Evolutionary conservation across 1,140 invertebrate genomes (phyloP).

Genomic region (Halesus radiatus): DNA sequence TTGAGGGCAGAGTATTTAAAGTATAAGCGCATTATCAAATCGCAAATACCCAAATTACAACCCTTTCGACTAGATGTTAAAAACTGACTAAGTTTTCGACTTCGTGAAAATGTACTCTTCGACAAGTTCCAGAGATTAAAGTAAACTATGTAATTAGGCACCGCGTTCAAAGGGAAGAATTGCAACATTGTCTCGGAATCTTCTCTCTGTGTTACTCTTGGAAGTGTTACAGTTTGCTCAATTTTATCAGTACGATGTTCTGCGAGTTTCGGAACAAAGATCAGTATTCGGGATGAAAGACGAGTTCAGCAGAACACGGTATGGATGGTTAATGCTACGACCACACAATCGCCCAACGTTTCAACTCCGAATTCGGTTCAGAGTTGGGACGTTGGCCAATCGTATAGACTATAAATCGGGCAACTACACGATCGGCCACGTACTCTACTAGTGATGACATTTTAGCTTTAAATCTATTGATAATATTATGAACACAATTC

Average conservation of each 20-base stretch:
- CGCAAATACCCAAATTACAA: neutral
- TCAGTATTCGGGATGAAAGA: neutral
- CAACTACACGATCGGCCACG: no score
- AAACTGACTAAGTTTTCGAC: neutral
- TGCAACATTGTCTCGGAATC: neutral
- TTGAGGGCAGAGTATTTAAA: neutral
- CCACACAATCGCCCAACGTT: no score
- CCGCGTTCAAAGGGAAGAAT: neutral
- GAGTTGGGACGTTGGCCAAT: no score
- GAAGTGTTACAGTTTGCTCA: neutral
- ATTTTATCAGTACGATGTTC: neutral
- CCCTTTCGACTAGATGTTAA: neutral
- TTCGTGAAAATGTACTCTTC: neutral
- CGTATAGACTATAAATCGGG: no score
- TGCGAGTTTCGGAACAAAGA: neutral
- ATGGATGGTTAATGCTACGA: constrained; percentile 6
- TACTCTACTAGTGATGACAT: no score
- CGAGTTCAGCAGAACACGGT: no score
- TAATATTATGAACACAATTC: no score
- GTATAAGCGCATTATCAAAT: neutral
- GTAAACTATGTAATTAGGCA: neutral
- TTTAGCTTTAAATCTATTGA: no score
- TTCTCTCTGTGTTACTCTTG: neutral
- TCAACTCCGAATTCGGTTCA: no score
- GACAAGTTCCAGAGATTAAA: neutral